phyloP scores from a whole-genome alignment of 2,797 vertebrate genomes.

The Rhinella marina region DNA sequence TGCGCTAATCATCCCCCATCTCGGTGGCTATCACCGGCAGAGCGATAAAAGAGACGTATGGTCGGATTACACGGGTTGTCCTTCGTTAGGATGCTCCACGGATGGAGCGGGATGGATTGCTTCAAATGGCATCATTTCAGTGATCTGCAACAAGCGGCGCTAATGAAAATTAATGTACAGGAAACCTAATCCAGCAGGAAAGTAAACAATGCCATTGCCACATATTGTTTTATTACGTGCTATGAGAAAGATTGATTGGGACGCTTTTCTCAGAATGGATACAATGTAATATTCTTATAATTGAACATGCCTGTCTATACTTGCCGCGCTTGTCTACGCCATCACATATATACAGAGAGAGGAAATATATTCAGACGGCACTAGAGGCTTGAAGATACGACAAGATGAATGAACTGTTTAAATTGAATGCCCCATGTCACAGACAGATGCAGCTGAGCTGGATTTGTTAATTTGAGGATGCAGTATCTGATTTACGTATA shows the following conservation, averaged over 20 bases:
- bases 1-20: slow-evolving; percentile 49
- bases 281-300: slow-evolving; percentile 10
- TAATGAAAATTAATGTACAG: slow-evolving; percentile 61
- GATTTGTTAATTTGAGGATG: not conserved
- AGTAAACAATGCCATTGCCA: slow-evolving; percentile 51
- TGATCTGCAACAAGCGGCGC: slow-evolving; percentile 50
- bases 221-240: slow-evolving; percentile 53
- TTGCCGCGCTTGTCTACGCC: not conserved
- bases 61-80: slow-evolving; percentile 36
- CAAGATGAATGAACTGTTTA: not conserved
- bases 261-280: slow-evolving; percentile 29
- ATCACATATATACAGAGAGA: not conserved
- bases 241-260: slow-evolving; percentile 44
- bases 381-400: not conserved
- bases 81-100: slow-evolving; percentile 27
- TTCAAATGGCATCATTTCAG: slow-evolving; percentile 56
- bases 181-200: slow-evolving; percentile 49
- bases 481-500: no score
- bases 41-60: slow-evolving; percentile 47
- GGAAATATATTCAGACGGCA: not conserved
- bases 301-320: slow-evolving; percentile 4
- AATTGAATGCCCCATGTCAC: not conserved
- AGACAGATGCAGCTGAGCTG: not conserved
- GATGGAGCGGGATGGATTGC: slow-evolving; percentile 39
- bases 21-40: not conserved